A percentile compares a stretch with the other conserved stretches of the same genome.
Evolutionary conservation across 2,113 vertebrate species (phyloP).

Genomic region (Blennius ocellaris): DNA sequence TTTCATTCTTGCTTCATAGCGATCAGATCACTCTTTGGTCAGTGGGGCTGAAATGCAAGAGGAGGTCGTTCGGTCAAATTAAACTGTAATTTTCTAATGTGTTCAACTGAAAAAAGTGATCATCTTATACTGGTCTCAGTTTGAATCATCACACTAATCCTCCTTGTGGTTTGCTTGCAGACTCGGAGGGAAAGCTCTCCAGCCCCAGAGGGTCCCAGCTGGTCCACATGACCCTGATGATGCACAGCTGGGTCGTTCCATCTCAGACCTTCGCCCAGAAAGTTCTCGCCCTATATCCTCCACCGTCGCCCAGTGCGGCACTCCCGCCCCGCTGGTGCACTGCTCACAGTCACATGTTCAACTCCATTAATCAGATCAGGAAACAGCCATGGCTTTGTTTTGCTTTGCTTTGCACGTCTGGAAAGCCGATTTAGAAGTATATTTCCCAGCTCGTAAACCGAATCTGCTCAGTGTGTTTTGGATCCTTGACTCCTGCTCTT

Average conservation of each 20-base stretch:
- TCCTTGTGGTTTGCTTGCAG: slow-evolving; percentile 60
- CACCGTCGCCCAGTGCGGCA: background rate
- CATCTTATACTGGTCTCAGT: background rate
- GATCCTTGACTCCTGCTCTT: slow-evolving; percentile 77
- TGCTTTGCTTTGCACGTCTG: slow-evolving; percentile 55
- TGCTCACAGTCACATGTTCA: slow-evolving; percentile 58
- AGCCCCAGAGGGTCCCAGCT: slow-evolving; percentile 75
- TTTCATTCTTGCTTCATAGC: too few species aligned
- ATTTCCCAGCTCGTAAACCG: slow-evolving; percentile 6
- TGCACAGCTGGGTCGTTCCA: slow-evolving; percentile 86
- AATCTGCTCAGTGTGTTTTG: slow-evolving; percentile 3
- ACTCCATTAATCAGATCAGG: slow-evolving; percentile 63
- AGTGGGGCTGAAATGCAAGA: too few species aligned
- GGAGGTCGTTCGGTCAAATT: too few species aligned
- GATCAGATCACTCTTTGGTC: too few species aligned
- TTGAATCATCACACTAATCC: slow-evolving; percentile 3
- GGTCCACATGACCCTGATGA: slow-evolving; percentile 86
- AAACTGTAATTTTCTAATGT: too few species aligned
- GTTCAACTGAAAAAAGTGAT: too few species aligned
- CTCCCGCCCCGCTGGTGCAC: slow-evolving; percentile 23
- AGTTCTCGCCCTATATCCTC: slow-evolving; percentile 85
- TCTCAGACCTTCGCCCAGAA: slow-evolving; percentile 83
- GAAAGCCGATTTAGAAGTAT: slow-evolving; percentile 59
- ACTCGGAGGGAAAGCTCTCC: slow-evolving; percentile 79
- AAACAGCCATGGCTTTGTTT: slow-evolving; percentile 62